A percentile compares a stretch with the other conserved stretches of the same genome.
Conservation (phyloP, 2,113 vertebrate species). For the Trematomus loennbergii region DNA sequence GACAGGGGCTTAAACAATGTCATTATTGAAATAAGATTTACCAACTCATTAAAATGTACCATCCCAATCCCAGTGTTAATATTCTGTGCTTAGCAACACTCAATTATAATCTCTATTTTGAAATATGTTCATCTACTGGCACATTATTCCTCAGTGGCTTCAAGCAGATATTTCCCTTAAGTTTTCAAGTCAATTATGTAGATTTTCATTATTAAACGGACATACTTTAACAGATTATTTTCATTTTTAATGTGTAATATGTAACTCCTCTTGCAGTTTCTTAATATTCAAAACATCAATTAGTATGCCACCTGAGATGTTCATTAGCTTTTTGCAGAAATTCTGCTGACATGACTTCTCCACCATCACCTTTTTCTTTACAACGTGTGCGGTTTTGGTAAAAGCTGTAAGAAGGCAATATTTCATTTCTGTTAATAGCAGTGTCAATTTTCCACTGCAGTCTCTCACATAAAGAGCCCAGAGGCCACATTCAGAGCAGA, state of each 20-base stretch:
- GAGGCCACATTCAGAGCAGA: constrained; percentile 16
- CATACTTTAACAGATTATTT: neutral
- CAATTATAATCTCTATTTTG: neutral
- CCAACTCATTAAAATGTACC: neutral
- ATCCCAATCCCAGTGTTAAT: neutral
- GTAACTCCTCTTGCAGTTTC: constrained; percentile 3
- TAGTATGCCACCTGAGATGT: constrained; percentile 29
- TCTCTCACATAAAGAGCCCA: constrained; percentile 29
- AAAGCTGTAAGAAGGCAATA: constrained; percentile 40
- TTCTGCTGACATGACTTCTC: constrained; percentile 47
- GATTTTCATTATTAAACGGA: constrained; percentile 22
- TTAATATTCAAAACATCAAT: constrained; percentile 48
- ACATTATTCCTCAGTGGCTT: constrained; percentile 11
- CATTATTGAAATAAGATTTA: constrained; percentile 16
- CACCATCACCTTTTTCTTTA: constrained; percentile 21
- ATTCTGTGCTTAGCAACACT: neutral
- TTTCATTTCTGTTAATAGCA: constrained; percentile 52
- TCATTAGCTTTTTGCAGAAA: constrained; percentile 42
- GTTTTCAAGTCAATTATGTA: constrained; percentile 3
- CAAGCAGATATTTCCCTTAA: constrained; percentile 1
- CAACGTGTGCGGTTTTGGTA: constrained; percentile 29
- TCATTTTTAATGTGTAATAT: constrained; percentile 13
- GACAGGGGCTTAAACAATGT: neutral
- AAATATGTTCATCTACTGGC: constrained; percentile 3
- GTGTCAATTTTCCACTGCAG: constrained; percentile 32